These are phyloP conservation scores for Drosophila orosa DNA, from an alignment of 1,140 invertebrate species.

Conservation along the genomic window DNA sequence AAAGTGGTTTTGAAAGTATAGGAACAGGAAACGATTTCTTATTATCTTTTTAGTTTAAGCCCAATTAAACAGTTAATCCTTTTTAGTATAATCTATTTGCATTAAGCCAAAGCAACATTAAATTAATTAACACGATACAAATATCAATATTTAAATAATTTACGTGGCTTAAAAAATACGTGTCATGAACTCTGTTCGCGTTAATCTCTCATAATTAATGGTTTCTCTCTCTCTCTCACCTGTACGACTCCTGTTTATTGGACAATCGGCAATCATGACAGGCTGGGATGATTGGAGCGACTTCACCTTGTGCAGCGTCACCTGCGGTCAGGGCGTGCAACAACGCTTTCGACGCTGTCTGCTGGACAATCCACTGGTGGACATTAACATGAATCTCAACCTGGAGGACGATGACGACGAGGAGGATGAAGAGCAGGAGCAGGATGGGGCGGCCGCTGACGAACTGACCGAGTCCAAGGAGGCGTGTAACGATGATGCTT, in stretches of 20 bases:
- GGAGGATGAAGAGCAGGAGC: conserved; percentile 23
- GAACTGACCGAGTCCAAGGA: conserved; percentile 46
- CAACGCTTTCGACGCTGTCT: conserved; percentile 86
- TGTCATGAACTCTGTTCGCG: background rate
- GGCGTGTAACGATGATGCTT: conserved; percentile 61
- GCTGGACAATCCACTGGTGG: conserved; percentile 80
- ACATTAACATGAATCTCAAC: conserved; percentile 81
- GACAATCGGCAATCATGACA: conserved; percentile 46
- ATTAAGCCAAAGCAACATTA: no score
- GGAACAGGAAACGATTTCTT: background rate
- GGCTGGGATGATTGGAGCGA: conserved; percentile 86
- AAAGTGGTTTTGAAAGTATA: background rate
- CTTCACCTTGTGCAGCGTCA: conserved; percentile 87
- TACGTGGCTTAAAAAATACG: background rate
- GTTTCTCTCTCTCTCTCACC: background rate
- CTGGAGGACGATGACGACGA: conserved; percentile 54
- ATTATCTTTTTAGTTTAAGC: no score
- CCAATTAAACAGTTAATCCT: background rate
- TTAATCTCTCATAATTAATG: conserved; percentile 2
- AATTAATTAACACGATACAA: background rate
- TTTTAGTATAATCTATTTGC: background rate
- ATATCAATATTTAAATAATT: background rate
- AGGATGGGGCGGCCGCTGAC: conserved; percentile 6
- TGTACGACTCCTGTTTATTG: background rate
- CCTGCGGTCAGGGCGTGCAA: conserved; percentile 86